A percentile compares a stretch with the other conserved stretches of the same genome.
phyloP scores from a whole-genome alignment of 1,140 invertebrate species.

The Formica exsecta region DNA sequence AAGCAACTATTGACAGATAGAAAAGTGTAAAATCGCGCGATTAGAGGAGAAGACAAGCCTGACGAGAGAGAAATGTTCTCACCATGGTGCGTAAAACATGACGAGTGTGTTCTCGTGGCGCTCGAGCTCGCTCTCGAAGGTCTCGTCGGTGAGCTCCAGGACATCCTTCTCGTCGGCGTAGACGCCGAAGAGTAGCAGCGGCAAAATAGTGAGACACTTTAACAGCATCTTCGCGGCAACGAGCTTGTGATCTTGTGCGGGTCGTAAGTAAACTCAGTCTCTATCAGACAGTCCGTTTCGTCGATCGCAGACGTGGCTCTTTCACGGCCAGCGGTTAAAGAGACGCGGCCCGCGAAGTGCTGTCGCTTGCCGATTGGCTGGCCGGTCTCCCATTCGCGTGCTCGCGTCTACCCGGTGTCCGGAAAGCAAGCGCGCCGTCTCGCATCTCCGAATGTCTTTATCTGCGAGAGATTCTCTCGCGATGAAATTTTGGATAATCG shows the following conservation, averaged over 20 bases:
- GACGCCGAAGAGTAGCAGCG: conserved; percentile 41
- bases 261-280: conserved; percentile 24
- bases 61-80: neutral
- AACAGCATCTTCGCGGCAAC: conserved; percentile 68
- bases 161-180: conserved; percentile 92
- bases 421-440: too few relatives aligned
- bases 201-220: conserved; percentile 60
- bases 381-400: neutral
- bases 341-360: conserved; percentile 71
- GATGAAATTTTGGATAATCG: neutral
- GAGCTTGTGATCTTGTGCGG: conserved; percentile 10
- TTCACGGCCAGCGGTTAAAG: conserved; percentile 49
- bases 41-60: neutral
- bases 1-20: too few relatives aligned
- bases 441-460: too few relatives aligned
- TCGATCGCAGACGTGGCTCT: conserved; percentile 80
- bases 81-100: conserved; percentile 99
- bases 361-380: conserved; percentile 81
- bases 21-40: neutral
- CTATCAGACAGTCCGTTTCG: conserved; percentile 54
- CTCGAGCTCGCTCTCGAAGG: conserved; percentile 92
- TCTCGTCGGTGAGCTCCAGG: conserved; percentile 93
- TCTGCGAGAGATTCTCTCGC: neutral
- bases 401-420: neutral
- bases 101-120: conserved; percentile 96